phyloP scores from a whole-genome alignment of 2,113 vertebrate genomes.

The Epinephelus lanceolatus region DNA sequence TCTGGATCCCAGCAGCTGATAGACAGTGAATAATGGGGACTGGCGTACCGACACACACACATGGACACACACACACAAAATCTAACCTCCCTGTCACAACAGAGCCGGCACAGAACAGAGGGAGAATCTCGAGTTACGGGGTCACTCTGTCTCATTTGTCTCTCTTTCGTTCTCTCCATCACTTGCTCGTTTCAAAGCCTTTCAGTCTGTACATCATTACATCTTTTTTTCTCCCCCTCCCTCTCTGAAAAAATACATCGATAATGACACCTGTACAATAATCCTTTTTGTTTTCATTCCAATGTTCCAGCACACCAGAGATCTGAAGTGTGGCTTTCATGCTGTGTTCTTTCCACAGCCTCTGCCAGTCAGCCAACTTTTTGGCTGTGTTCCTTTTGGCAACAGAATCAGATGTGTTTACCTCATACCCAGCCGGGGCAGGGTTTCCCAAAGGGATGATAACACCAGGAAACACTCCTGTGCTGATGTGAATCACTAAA shows the following conservation, averaged over 20 bases:
- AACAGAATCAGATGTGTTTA: conserved; percentile 52
- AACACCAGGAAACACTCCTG: conserved; percentile 37
- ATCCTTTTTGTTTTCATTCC: conserved; percentile 55
- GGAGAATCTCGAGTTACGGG: conserved; percentile 48
- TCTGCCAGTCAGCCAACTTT: conserved; percentile 65
- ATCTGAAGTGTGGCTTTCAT: conserved; percentile 57
- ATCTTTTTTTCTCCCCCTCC: background rate
- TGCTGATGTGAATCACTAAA: conserved; percentile 41
- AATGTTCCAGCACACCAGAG: conserved; percentile 46
- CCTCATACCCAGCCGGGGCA: conserved; percentile 50
- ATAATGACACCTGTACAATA: conserved; percentile 50
- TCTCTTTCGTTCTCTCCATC: conserved; percentile 1
- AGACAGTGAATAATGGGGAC: conserved; percentile 63
- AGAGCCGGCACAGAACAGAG: conserved; percentile 42
- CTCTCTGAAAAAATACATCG: conserved; percentile 28
- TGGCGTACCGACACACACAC: conserved; percentile 18
- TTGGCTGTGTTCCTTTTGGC: conserved; percentile 64
- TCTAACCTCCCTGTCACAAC: conserved; percentile 46
- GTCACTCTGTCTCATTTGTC: conserved; percentile 45
- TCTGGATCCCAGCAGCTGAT: conserved; percentile 55
- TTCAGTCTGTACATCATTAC: background rate
- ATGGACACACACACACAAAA: conserved; percentile 25
- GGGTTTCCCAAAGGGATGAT: conserved; percentile 49
- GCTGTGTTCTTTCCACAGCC: conserved; percentile 63
- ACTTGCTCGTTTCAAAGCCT: conserved; percentile 8